Conservation (phyloP, 2,888 invertebrate genomes). For the Drosophila kokeensis region DNA sequence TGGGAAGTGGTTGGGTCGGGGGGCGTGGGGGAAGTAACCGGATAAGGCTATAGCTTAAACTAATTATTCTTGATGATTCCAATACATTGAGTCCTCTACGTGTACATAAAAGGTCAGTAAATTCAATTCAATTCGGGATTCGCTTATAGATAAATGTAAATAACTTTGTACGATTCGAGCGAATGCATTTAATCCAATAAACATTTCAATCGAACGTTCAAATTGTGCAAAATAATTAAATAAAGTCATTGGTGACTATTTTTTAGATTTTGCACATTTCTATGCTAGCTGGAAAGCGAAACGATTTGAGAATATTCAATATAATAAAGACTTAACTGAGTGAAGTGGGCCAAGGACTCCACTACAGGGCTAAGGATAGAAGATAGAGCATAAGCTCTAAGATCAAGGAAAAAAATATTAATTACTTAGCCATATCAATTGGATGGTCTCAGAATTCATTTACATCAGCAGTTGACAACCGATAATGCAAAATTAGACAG, state of each 20-base stretch:
- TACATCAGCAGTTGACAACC: too few relatives aligned
- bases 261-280: neutral
- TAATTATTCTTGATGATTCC: constrained; percentile 54
- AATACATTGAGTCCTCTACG: constrained; percentile 25
- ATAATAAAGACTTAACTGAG: neutral
- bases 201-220: constrained; percentile 13
- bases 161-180: constrained; percentile 22
- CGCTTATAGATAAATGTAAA: constrained; percentile 41
- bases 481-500: neutral
- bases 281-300: neutral
- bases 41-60: constrained; percentile 49
- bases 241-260: neutral
- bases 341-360: neutral
- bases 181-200: constrained; percentile 24
- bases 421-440: neutral
- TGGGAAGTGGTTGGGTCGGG: neutral
- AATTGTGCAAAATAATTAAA: neutral
- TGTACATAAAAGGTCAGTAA: constrained; percentile 30
- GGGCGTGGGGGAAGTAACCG: constrained; percentile 6
- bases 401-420: neutral
- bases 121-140: constrained; percentile 18
- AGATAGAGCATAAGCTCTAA: neutral
- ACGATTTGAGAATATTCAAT: neutral
- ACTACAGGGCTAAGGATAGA: neutral
- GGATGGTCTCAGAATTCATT: neutral